These are phyloP conservation scores for Brassicogethes aeneus DNA, from an alignment of 2,888 invertebrate genomes.

Conservation along the genomic window DNA sequence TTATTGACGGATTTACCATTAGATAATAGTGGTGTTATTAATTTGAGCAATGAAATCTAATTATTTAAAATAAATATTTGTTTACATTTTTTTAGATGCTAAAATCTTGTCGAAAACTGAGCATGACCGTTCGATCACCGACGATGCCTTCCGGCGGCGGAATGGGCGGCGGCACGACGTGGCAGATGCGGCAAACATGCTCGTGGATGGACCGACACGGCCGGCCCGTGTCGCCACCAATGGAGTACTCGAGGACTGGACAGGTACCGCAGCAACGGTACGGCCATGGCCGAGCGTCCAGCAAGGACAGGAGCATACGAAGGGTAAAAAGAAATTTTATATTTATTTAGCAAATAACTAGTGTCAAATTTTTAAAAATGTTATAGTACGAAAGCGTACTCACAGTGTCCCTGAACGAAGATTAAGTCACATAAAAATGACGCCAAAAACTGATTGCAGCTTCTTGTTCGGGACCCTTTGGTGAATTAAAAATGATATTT, in stretches of 20 bases:
- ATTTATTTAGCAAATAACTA: no score
- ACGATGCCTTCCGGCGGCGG: conserved; percentile 51
- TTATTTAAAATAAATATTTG: no score
- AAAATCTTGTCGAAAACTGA: conserved; percentile 78
- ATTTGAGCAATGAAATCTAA: no score
- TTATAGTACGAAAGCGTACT: no score
- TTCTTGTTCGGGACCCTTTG: no score
- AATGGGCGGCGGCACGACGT: conserved; percentile 37
- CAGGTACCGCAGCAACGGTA: conserved; percentile 35
- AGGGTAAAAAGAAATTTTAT: conserved; percentile 47
- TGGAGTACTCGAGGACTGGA: conserved; percentile 48
- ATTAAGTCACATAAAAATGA: no score
- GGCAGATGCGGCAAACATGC: conserved; percentile 67
- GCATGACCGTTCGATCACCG: conserved; percentile 81
- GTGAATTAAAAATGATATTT: no score
- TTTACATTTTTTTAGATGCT: conserved; percentile 70
- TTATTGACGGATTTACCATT: no score
- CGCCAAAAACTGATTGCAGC: no score
- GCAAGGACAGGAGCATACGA: conserved; percentile 56
- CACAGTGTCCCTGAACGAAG: no score
- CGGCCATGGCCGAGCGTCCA: conserved; percentile 38
- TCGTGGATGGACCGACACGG: conserved; percentile 94
- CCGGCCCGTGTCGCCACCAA: conserved; percentile 77
- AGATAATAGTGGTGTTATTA: no score
- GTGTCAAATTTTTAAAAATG: no score